Conservation (phyloP, 2,888 invertebrate species). For the Caenorhabditis sulstoni region DNA sequence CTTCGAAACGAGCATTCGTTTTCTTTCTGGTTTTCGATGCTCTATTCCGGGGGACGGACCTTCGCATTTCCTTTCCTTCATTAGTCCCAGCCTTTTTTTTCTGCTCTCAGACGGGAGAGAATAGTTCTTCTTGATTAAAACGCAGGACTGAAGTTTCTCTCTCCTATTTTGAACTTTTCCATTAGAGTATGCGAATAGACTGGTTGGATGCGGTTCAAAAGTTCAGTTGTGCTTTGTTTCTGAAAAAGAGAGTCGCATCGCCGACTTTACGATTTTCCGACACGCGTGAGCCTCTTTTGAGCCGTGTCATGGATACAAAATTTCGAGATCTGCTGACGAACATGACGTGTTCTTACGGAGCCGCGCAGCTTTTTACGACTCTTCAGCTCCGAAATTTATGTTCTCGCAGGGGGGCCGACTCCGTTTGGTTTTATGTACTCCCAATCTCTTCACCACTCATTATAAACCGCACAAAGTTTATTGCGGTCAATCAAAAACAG, state of each 20-base stretch:
- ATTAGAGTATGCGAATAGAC: too few species aligned
- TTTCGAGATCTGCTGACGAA: neutral
- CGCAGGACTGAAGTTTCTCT: neutral
- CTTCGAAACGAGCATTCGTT: too few species aligned
- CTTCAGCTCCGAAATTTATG: slow-evolving; percentile 4
- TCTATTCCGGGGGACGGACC: neutral
- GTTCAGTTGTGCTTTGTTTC: too few species aligned
- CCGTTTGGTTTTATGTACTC: neutral
- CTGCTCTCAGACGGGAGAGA: neutral
- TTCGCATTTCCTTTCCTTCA: neutral
- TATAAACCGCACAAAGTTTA: neutral
- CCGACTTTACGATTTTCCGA: too few species aligned
- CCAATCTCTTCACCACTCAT: neutral
- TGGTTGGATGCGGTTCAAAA: too few species aligned
- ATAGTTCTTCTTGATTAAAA: neutral
- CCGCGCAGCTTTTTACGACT: slow-evolving; percentile 6
- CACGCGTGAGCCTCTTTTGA: too few species aligned
- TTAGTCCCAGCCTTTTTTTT: neutral
- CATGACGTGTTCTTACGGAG: neutral
- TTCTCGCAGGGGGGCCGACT: neutral
- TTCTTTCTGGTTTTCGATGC: slow-evolving; percentile 10
- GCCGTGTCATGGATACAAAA: too few species aligned
- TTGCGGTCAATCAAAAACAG: neutral
- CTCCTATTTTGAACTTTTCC: slow-evolving; percentile 4
- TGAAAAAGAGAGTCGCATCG: too few species aligned